Evolutionary conservation across 2,888 invertebrate genomes (phyloP).

Genomic region (Lasioglossum vierecki): DNA sequence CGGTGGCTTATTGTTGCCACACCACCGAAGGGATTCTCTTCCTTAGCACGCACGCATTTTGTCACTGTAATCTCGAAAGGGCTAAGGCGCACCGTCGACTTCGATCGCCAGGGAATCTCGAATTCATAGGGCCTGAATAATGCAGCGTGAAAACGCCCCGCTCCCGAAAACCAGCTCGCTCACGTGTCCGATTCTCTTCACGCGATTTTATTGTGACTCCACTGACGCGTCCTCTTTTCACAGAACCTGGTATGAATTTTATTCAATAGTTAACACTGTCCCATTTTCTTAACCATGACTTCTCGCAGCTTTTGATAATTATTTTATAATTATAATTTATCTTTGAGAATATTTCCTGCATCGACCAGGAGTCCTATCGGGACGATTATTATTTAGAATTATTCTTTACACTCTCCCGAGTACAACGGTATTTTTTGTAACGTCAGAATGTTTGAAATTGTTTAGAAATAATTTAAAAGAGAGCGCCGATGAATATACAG

Average conservation of each 20-base stretch:
- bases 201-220: background rate
- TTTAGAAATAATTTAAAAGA: background rate
- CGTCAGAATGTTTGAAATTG: background rate
- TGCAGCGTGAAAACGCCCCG: slow-evolving; percentile 67
- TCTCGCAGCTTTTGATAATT: no score
- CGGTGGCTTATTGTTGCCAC: slow-evolving; percentile 58
- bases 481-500: background rate
- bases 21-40: slow-evolving; percentile 36
- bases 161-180: slow-evolving; percentile 18
- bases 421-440: background rate
- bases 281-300: background rate
- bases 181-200: background rate
- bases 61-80: slow-evolving; percentile 52
- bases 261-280: background rate
- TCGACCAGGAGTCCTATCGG: background rate
- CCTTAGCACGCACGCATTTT: slow-evolving; percentile 38
- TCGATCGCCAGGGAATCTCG: slow-evolving; percentile 63
- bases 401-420: background rate
- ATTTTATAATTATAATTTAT: background rate
- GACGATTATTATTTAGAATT: background rate
- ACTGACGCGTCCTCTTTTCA: background rate
- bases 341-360: background rate
- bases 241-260: background rate
- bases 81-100: slow-evolving; percentile 37
- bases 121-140: slow-evolving; percentile 79